These are phyloP conservation scores for Drosophila rubida DNA, from an alignment of 2,888 invertebrate species.

Conservation along the genomic window DNA sequence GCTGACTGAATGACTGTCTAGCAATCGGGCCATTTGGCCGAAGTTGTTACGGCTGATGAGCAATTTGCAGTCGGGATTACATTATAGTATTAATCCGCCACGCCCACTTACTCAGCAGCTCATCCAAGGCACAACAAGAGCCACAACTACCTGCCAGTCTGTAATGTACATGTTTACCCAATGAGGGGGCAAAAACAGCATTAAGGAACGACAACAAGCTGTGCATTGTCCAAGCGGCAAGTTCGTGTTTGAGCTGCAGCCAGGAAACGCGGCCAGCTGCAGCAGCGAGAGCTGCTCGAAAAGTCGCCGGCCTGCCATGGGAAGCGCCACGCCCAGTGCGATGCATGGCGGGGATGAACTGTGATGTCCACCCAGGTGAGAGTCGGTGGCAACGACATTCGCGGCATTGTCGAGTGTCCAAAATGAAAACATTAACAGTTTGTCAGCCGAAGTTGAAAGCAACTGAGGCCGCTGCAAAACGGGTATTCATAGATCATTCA, in stretches of 20 bases:
- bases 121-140: neutral
- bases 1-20: constrained; percentile 23
- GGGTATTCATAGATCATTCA: constrained; percentile 29
- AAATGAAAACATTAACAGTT: constrained; percentile 36
- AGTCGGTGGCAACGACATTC: neutral
- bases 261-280: neutral
- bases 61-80: constrained; percentile 23
- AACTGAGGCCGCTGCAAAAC: constrained; percentile 12
- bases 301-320: neutral
- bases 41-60: constrained; percentile 11
- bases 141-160: constrained; percentile 2
- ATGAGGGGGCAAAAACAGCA: neutral
- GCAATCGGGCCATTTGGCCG: constrained; percentile 2
- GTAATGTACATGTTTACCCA: constrained; percentile 2
- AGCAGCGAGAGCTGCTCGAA: constrained; percentile 4
- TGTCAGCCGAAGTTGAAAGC: constrained; percentile 20
- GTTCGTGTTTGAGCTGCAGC: constrained; percentile 20
- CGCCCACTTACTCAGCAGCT: constrained; percentile 9
- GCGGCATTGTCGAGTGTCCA: constrained; percentile 37
- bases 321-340: neutral
- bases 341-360: neutral
- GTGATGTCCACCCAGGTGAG: neutral
- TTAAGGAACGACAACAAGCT: neutral
- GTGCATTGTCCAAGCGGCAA: constrained; percentile 18
- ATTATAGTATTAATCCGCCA: constrained; percentile 12